phyloP scores from a whole-genome alignment of 2,888 invertebrate genomes.

The Achlya flavicornis region DNA sequence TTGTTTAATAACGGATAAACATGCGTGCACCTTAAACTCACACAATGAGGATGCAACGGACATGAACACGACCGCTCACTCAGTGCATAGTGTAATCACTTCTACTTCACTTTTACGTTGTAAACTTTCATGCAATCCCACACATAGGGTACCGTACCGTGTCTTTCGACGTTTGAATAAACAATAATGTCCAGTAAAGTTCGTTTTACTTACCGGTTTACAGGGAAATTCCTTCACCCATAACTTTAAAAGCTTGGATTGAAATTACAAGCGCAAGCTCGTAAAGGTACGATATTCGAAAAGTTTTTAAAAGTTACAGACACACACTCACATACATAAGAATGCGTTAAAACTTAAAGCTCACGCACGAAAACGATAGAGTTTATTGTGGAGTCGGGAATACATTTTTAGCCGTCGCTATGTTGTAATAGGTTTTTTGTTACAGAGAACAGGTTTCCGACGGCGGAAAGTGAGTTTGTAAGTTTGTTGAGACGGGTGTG shows the following conservation, averaged over 20 bases:
- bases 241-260: slow-evolving; percentile 56
- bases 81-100: not conserved
- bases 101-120: too few relatives aligned
- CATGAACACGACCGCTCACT: not conserved
- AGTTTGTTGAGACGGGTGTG: slow-evolving; percentile 60
- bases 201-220: slow-evolving; percentile 80
- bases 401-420: slow-evolving; percentile 47
- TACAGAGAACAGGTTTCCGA: slow-evolving; percentile 62
- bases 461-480: slow-evolving; percentile 70
- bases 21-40: not conserved
- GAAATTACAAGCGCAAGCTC: slow-evolving; percentile 59
- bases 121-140: not conserved
- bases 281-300: slow-evolving; percentile 63
- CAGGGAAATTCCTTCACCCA: slow-evolving; percentile 70
- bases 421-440: slow-evolving; percentile 53
- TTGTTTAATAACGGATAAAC: slow-evolving; percentile 11
- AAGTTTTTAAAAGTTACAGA: slow-evolving; percentile 62
- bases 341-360: slow-evolving; percentile 47
- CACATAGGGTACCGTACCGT: not conserved
- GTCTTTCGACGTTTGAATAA: slow-evolving; percentile 5
- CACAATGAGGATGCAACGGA: not conserved
- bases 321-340: slow-evolving; percentile 35
- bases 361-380: slow-evolving; percentile 39
- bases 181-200: slow-evolving; percentile 53
- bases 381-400: slow-evolving; percentile 34